A percentile compares a stretch with the other conserved stretches of the same genome.
phyloP scores from a whole-genome alignment of 30 jellyfish, hydroid and myxozoan genomes.

The Sanderia malayensis region DNA sequence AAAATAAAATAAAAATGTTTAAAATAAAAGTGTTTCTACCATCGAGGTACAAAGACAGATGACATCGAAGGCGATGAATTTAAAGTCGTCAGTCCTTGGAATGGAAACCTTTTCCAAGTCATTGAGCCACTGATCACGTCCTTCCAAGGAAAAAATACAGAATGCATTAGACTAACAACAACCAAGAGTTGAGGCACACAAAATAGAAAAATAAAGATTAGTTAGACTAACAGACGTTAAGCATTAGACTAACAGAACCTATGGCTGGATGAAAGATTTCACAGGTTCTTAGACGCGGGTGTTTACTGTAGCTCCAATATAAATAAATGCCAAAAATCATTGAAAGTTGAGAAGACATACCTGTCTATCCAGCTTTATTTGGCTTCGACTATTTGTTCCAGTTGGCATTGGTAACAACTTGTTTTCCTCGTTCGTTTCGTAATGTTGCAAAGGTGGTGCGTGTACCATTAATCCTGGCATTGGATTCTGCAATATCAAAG shows the following conservation, averaged over 20 bases:
- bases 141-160: too few relatives aligned
- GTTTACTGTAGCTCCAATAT: too few relatives aligned
- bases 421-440: constrained; percentile 72
- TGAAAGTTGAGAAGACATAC: background rate
- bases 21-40: constrained; percentile 37
- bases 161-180: too few relatives aligned
- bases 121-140: constrained; percentile 72
- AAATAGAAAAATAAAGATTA: too few relatives aligned
- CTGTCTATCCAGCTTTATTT: constrained; percentile 47
- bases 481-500: constrained; percentile 70
- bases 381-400: constrained; percentile 29
- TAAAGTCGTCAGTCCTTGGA: constrained; percentile 57
- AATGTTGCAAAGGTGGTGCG: constrained; percentile 57
- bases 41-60: constrained; percentile 66
- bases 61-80: constrained; percentile 48
- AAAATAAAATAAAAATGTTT: too few relatives aligned
- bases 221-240: too few relatives aligned
- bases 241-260: too few relatives aligned
- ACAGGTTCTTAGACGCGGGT: too few relatives aligned
- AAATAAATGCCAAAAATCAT: too few relatives aligned
- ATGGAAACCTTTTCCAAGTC: constrained; percentile 83
- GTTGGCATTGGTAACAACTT: constrained; percentile 58
- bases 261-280: too few relatives aligned
- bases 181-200: too few relatives aligned
- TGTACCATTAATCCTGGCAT: constrained; percentile 68